phyloP scores from a whole-genome alignment of 2,797 vertebrate species.

The Peromyscus attwateri region DNA sequence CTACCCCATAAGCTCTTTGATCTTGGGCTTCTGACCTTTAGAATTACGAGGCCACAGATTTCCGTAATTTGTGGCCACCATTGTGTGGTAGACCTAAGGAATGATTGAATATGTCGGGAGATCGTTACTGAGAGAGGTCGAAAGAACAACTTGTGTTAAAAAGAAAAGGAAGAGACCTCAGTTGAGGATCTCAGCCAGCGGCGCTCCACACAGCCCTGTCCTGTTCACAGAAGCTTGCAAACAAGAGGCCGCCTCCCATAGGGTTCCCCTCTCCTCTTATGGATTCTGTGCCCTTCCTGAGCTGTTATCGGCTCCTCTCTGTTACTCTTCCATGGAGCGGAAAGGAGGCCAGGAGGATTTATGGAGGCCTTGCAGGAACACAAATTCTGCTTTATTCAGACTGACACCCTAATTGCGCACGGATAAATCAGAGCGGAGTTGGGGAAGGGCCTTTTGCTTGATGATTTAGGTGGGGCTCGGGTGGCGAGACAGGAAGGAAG shows the following conservation, averaged over 20 bases:
- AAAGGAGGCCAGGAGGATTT: slow-evolving; percentile 61
- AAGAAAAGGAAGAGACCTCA: background rate
- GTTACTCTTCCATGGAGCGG: background rate
- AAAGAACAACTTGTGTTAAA: background rate
- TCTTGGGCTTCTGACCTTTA: background rate
- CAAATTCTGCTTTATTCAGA: slow-evolving; percentile 55
- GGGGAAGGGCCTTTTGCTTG: background rate
- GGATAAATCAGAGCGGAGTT: slow-evolving; percentile 60
- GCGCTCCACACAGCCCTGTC: accelerated
- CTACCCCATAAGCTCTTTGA: background rate
- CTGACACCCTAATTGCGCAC: background rate
- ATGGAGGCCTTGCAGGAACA: slow-evolving; percentile 48
- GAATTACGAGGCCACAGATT: background rate
- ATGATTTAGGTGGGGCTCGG: background rate
- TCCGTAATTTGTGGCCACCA: background rate
- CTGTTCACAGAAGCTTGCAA: accelerated
- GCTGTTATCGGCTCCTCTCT: slow-evolving; percentile 6
- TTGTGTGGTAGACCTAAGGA: background rate
- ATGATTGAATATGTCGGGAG: accelerated
- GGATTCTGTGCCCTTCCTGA: slow-evolving; percentile 6
- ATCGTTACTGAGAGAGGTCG: background rate
- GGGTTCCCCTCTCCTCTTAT: background rate
- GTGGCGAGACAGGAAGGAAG: background rate
- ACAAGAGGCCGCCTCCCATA: accelerated
- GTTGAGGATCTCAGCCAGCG: background rate